Base-by-base conservation (phyloP, 35 echinoderm and acorn worm genomes). In the Lytechinus variegatus region DNA sequence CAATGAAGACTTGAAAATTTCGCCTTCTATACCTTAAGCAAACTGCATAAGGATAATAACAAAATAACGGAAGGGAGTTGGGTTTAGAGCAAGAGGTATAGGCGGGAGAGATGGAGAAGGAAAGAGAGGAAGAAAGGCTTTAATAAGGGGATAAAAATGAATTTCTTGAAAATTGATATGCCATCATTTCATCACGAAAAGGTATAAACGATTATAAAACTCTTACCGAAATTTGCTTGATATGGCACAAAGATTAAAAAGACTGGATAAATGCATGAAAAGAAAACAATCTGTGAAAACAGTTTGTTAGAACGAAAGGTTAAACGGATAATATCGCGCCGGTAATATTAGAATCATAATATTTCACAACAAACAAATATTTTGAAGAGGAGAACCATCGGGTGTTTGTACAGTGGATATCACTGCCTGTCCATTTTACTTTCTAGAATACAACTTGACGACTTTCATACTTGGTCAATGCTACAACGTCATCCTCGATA, bases 301-400 rank as follows among this genome's bases (percentile, higher is more conserved):
- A n/a, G 19, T 16, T 24, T 79, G n/a, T 24, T 24, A 14, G 21
- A 24, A 24, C n/a, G 19, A 79, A 79, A 24, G 66, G 66, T 79
- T 79, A 79, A 79, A 79, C n/a, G 66, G 21, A 24, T 4, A 16
- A 79, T 79, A n/a, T 79, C 66, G 66, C 21, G 66, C 16, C 66
- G 66, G 66, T 79, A 79, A 79, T 79, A 79, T 79, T 24, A 79
- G 66, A 79, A 79, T 79, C 66, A 79, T n/a, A 79, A 79, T 79
- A n/a, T n/a, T 79, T 24, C 66, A 79, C 66, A 79, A 79, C 19
- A 79, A 79, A 79, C 66, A 79, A 79, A 79, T 79, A n/a, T 79
- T 79, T 16, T 79, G 4, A 24, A 79, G 66, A 16, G n/a, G 66
- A 16, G n/a, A n/a, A 79, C 66, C 14, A 79, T 79, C 19, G 66